Base-by-base conservation (phyloP, 2,888 invertebrate species). In the Gari tellinella region DNA sequence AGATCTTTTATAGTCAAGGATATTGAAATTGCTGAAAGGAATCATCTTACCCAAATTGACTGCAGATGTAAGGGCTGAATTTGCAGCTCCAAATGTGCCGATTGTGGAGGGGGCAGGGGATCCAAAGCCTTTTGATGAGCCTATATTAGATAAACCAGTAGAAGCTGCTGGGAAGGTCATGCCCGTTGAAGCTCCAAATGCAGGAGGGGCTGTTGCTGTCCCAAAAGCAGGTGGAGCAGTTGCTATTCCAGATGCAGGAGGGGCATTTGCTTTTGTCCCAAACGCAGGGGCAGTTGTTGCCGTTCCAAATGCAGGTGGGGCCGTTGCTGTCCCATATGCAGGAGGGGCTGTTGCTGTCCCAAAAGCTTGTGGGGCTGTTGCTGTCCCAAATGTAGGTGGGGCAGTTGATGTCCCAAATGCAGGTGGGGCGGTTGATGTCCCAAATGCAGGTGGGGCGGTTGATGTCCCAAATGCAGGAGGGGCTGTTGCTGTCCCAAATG, bases 231-330 rank as follows among this genome's bases (percentile, higher is more conserved):
- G 17, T 25, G 55, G 52, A 57, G 56, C 25, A n/a, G 57, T 4
- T 43, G 23, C 43, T 14, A 17, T 23, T 1, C 25, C 37, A 15
- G 10, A 21, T 55, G 38, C 53, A 14, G 25, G 17, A 52, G 7
- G 3, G n/a, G 38, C 17, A 0, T 43, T 19, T 46, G 52, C 17
- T 12, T 40, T 15, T 37, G 17, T 4, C 5, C 25, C 37, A 15
- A 31, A 21, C 37, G 38, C 53, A 14, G 25, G 17, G 23, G 7
- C 14, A 23, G 38, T 25, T 1, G 52, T 19, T 46, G 52, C 17
- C 10, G 58, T 37, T 8, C 58, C 66, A 60, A 17, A 17, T 23
- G 57, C 43, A 15, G 57, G 19, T n/a, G n/a, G n/a, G 10, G 5
- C 10, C 10, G 31, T 31, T 31, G 31, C 31, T 31, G 49, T 19